These are phyloP conservation scores for Ageneiosus marmoratus DNA, from an alignment of 2,113 vertebrate genomes.

Conservation along the genomic window DNA sequence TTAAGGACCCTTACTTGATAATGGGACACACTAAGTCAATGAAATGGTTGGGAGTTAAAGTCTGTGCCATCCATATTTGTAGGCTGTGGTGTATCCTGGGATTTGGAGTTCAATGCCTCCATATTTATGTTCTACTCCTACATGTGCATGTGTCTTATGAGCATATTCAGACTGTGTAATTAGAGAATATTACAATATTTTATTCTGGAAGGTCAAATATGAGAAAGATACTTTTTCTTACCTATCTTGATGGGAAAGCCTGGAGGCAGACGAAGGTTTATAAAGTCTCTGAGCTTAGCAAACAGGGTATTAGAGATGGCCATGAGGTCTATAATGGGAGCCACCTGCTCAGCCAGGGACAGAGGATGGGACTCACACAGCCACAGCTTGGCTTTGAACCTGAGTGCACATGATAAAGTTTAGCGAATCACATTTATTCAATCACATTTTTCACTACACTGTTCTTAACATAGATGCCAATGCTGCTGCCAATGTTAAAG, in stretches of 20 bases:
- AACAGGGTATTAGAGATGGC: slow-evolving; percentile 95
- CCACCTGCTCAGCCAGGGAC: slow-evolving; percentile 92
- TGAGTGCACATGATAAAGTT: slow-evolving; percentile 59
- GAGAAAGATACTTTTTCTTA: slow-evolving; percentile 59
- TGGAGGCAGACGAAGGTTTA: slow-evolving; percentile 90
- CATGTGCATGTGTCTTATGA: not conserved
- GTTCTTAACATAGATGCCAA: not conserved
- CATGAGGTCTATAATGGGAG: slow-evolving; percentile 98
- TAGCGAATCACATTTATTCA: not conserved
- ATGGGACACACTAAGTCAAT: not conserved
- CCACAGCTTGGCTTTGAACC: slow-evolving; percentile 98
- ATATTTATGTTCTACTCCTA: no score
- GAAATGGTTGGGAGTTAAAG: not conserved
- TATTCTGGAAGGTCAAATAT: not conserved
- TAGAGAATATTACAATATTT: not conserved
- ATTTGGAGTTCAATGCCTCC: not conserved
- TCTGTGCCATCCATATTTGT: not conserved
- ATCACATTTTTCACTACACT: not conserved
- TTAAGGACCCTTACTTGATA: no score
- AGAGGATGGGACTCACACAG: slow-evolving; percentile 94
- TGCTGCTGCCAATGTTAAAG: not conserved
- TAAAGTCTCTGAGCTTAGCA: slow-evolving; percentile 95
- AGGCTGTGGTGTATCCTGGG: not conserved
- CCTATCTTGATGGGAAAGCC: slow-evolving; percentile 96
- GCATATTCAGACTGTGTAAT: not conserved